Evolutionary conservation across 2,113 vertebrate species (phyloP).

Genomic region (Mustelus asterias): DNA sequence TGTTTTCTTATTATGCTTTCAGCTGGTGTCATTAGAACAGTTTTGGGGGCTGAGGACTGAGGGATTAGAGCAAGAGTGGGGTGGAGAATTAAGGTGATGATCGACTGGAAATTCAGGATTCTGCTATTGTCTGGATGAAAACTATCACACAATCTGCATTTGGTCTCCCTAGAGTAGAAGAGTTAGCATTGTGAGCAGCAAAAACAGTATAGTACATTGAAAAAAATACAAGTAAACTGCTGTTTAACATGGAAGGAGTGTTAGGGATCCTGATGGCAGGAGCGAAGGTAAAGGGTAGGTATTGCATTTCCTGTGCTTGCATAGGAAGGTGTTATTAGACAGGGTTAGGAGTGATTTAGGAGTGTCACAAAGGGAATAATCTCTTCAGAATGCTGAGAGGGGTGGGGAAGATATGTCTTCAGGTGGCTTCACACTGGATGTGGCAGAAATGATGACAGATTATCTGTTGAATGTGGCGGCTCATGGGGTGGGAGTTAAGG

Average conservation of each 20-base stretch:
- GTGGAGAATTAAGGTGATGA: neutral
- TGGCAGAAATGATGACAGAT: neutral
- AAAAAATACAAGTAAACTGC: neutral
- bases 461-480: neutral
- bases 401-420: neutral
- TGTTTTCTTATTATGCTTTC: too few species aligned
- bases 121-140: neutral
- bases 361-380: too few species aligned
- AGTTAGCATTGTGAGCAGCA: neutral
- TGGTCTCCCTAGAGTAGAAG: neutral
- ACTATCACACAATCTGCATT: neutral
- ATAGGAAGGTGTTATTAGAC: neutral
- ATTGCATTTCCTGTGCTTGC: neutral
- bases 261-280: neutral
- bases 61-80: too few species aligned
- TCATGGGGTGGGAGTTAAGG: neutral
- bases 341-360: neutral
- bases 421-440: neutral
- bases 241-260: too few species aligned
- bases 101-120: neutral
- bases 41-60: neutral
- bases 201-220: neutral
- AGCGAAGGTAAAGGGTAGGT: neutral
- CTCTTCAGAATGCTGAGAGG: neutral
- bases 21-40: neutral